These are phyloP conservation scores for Leptothorax acervorum DNA, from an alignment of 2,888 invertebrate species.

Conservation along the genomic window DNA sequence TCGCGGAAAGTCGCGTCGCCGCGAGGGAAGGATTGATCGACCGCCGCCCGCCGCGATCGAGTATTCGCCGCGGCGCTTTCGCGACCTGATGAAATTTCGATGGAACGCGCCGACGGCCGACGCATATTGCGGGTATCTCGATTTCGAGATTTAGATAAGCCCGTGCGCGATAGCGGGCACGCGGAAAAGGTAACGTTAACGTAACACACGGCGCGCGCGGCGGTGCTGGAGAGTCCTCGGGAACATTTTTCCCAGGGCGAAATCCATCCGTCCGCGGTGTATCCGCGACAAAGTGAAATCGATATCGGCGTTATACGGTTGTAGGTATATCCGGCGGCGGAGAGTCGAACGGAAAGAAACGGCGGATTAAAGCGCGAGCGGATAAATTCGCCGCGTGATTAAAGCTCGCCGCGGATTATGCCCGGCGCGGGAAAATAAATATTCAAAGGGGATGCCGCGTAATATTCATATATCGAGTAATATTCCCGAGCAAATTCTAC, in stretches of 20 bases:
- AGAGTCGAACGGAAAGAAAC: slow-evolving; percentile 57
- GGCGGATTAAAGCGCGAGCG: slow-evolving; percentile 53
- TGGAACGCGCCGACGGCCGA: neutral
- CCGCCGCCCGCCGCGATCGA: slow-evolving; percentile 27
- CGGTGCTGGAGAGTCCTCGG: slow-evolving; percentile 3
- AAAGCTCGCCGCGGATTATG: slow-evolving; percentile 47
- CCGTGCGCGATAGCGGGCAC: slow-evolving; percentile 37
- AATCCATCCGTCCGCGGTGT: slow-evolving; percentile 48
- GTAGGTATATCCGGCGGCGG: slow-evolving; percentile 26
- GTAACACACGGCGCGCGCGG: neutral
- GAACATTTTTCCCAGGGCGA: slow-evolving; percentile 44
- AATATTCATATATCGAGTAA: slow-evolving; percentile 32
- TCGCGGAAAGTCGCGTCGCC: neutral
- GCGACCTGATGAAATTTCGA: slow-evolving; percentile 49
- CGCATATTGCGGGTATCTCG: slow-evolving; percentile 39
- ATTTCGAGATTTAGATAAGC: slow-evolving; percentile 50
- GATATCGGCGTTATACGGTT: slow-evolving; percentile 62
- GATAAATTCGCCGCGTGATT: slow-evolving; percentile 55
- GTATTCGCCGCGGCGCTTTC: neutral
- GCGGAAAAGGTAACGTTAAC: neutral
- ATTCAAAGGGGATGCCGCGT: slow-evolving; percentile 40
- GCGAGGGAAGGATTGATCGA: neutral
- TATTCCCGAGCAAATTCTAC: neutral
- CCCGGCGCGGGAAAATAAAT: slow-evolving; percentile 52
- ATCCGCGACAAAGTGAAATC: slow-evolving; percentile 65